A percentile compares a stretch with the other conserved stretches of the same genome.
Conservation (phyloP, 2,888 invertebrate genomes). For the Apodemia mormo region DNA sequence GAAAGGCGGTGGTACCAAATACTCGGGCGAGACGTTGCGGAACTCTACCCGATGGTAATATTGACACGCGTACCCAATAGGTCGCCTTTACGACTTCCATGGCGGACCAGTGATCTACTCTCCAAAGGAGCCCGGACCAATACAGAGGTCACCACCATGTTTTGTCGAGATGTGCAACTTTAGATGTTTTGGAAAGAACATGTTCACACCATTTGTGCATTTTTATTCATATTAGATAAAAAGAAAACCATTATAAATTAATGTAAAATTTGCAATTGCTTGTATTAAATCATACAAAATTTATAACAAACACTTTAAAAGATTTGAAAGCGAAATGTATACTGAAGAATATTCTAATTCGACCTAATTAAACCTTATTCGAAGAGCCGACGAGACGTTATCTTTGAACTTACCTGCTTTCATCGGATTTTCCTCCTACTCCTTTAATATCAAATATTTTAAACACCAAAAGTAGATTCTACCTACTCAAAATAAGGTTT, state of each 20-base stretch:
- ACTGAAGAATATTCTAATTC: slow-evolving; percentile 42
- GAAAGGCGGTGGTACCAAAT: no score
- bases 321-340: slow-evolving; percentile 14
- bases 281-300: slow-evolving; percentile 24
- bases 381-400: slow-evolving; percentile 60
- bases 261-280: slow-evolving; percentile 3
- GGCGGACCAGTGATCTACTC: no score
- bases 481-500: slow-evolving; percentile 17
- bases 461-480: slow-evolving; percentile 36
- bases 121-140: no score
- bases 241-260: not conserved
- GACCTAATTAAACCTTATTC: slow-evolving; percentile 70
- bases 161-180: no score
- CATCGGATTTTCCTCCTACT: slow-evolving; percentile 49
- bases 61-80: no score
- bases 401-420: slow-evolving; percentile 77
- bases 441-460: slow-evolving; percentile 44
- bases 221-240: not conserved
- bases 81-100: no score
- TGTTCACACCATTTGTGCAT: no score
- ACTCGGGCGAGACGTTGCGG: no score
- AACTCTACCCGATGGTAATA: no score
- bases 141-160: no score
- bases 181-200: no score
- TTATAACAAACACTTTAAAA: slow-evolving; percentile 11